A percentile compares a stretch with the other conserved stretches of the same genome.
These are phyloP conservation scores for Argyresthia goedartella DNA, from an alignment of 2,888 invertebrate species.

Conservation along the genomic window DNA sequence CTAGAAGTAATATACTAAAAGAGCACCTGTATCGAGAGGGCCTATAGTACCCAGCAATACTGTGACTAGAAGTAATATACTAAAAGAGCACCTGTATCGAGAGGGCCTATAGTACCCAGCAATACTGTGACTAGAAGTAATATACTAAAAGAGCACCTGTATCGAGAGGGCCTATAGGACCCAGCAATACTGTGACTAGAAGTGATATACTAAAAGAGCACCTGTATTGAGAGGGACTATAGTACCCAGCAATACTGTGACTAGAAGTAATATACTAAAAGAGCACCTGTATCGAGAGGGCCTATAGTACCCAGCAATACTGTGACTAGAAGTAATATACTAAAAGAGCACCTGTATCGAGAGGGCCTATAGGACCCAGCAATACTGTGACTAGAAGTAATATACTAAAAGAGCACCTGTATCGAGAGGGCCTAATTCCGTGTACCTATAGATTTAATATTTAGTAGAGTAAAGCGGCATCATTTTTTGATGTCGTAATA, in stretches of 20 bases:
- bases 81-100: too few relatives aligned
- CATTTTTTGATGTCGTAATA: too few relatives aligned
- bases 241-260: slow-evolving; percentile 14
- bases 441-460: too few relatives aligned
- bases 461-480: too few relatives aligned
- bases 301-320: too few relatives aligned
- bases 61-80: slow-evolving; percentile 13
- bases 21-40: too few relatives aligned
- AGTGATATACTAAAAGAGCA: slow-evolving; percentile 22
- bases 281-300: too few relatives aligned
- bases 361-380: slow-evolving; percentile 8
- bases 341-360: slow-evolving; percentile 13
- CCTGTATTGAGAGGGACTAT: too few relatives aligned
- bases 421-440: too few relatives aligned
- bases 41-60: too few relatives aligned
- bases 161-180: too few relatives aligned
- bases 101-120: too few relatives aligned
- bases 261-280: slow-evolving; percentile 18
- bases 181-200: slow-evolving; percentile 11
- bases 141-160: slow-evolving; percentile 25
- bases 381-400: slow-evolving; percentile 8
- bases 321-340: slow-evolving; percentile 13
- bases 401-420: slow-evolving; percentile 18
- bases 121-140: slow-evolving; percentile 9
- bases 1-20: slow-evolving; percentile 43